Percentiles rank a stretch among this genome's conserved stretches.
Evolutionary conservation across 2,888 invertebrate genomes (phyloP).

Genomic region (Mongoloraphidia duomilia): DNA sequence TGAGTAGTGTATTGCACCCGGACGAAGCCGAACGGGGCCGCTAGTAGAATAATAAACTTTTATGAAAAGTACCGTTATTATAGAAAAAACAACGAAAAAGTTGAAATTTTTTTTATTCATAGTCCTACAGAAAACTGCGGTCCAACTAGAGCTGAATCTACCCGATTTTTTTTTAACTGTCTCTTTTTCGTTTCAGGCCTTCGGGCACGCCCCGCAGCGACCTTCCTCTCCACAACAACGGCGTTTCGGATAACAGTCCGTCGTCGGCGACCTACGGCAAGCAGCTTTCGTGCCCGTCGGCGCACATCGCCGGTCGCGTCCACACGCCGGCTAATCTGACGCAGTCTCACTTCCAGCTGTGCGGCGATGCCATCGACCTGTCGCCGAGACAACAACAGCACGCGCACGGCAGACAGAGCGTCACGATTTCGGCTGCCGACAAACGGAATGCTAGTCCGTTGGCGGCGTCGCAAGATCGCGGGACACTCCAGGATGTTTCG

Average conservation of each 20-base stretch:
- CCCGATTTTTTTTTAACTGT: slow-evolving; percentile 3
- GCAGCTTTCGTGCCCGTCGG: slow-evolving; percentile 2
- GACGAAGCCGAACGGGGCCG: too few relatives aligned
- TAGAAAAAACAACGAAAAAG: too few relatives aligned
- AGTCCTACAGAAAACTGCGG: too few relatives aligned
- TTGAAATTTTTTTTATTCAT: too few relatives aligned
- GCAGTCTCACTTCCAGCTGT: slow-evolving; percentile 15
- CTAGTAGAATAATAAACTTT: too few relatives aligned
- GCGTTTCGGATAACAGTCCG: not conserved
- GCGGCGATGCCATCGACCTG: slow-evolving; percentile 12
- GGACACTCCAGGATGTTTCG: not conserved
- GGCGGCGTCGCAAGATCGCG: not conserved
- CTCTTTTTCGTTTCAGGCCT: slow-evolving; percentile 26
- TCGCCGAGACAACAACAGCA: slow-evolving; percentile 11
- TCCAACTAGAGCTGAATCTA: too few relatives aligned
- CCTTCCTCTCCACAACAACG: slow-evolving; percentile 21
- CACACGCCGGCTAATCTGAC: slow-evolving; percentile 24
- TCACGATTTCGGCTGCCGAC: not conserved
- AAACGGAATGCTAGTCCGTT: not conserved
- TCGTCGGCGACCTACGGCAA: not conserved
- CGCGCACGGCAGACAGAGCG: slow-evolving; percentile 8
- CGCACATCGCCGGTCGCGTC: slow-evolving; percentile 14
- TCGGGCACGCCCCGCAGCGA: slow-evolving; percentile 34
- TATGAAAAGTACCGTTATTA: too few relatives aligned
- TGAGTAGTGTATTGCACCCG: too few relatives aligned